Percentiles rank a stretch among this genome's conserved stretches.
These are phyloP conservation scores for Spodoptera litura DNA, from an alignment of 1,140 invertebrate genomes.

Conservation along the genomic window DNA sequence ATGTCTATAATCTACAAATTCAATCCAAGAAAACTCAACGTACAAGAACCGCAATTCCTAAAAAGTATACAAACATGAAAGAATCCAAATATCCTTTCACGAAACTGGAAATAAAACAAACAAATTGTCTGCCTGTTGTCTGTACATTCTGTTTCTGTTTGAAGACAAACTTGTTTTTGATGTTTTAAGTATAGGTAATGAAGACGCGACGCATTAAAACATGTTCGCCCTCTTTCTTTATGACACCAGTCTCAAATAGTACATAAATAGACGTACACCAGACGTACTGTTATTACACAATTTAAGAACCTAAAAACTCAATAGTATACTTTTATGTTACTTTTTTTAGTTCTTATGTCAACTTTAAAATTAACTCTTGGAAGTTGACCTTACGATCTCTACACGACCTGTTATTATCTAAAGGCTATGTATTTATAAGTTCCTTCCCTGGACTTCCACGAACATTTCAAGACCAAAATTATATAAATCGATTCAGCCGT, in stretches of 20 bases:
- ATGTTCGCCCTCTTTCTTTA: conserved; percentile 5
- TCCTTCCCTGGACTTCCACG: no score
- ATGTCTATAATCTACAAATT: no score
- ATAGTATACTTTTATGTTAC: no score
- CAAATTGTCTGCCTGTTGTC: background rate
- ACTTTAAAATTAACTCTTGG: no score
- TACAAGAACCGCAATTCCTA: background rate
- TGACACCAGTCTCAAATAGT: background rate
- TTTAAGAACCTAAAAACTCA: no score
- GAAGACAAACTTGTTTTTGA: conserved; percentile 6
- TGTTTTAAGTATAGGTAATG: background rate
- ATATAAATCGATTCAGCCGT: no score
- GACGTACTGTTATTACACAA: no score
- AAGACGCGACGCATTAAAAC: conserved; percentile 8
- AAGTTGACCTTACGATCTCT: no score
- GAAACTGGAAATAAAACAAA: conserved; percentile 12
- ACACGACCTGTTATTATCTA: no score
- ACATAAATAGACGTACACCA: background rate
- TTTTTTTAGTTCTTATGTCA: no score
- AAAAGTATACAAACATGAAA: background rate
- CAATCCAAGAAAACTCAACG: background rate
- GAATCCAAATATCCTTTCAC: conserved; percentile 1
- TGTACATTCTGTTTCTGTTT: background rate
- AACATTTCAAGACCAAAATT: no score
- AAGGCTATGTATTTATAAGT: no score